A percentile compares a stretch with the other conserved stretches of the same genome.
Evolutionary conservation across 2,797 vertebrate species (phyloP).

Genomic region (Molossus molossus): DNA sequence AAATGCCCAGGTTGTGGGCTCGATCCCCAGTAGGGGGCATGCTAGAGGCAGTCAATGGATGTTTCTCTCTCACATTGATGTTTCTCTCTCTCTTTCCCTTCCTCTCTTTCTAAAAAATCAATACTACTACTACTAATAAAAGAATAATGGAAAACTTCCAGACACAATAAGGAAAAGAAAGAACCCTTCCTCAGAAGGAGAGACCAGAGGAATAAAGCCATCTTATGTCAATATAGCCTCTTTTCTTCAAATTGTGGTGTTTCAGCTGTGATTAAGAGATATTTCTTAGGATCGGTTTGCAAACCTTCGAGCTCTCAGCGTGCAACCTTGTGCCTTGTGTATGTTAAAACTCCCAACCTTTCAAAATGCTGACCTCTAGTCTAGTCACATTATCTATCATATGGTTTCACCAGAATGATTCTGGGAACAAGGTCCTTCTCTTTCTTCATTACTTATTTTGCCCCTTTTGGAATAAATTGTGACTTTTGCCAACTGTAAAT

Average conservation of each 20-base stretch:
- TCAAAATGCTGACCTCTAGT: not conserved
- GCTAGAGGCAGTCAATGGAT: too few species aligned
- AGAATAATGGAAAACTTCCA: not conserved
- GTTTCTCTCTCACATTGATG: too few species aligned
- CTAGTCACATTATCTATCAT: not conserved
- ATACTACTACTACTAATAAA: not conserved
- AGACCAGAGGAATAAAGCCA: not conserved
- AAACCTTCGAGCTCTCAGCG: not conserved
- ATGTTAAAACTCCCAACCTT: not conserved
- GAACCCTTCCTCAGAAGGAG: not conserved
- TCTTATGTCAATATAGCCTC: not conserved
- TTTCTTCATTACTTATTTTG: not conserved
- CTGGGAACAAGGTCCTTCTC: not conserved
- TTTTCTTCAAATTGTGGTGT: not conserved
- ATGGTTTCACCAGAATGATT: not conserved
- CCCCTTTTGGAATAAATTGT: not conserved
- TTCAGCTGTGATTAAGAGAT: not conserved
- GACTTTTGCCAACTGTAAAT: slow-evolving; percentile 27
- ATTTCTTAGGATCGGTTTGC: too few species aligned
- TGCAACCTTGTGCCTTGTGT: too few species aligned
- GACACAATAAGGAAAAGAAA: not conserved
- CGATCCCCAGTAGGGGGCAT: too few species aligned
- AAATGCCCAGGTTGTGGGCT: too few species aligned
- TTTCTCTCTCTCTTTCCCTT: too few species aligned
- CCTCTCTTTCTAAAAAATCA: too few species aligned